These are phyloP conservation scores for Saccostrea cuccullata DNA, from an alignment of 1,140 invertebrate genomes.

Conservation along the genomic window DNA sequence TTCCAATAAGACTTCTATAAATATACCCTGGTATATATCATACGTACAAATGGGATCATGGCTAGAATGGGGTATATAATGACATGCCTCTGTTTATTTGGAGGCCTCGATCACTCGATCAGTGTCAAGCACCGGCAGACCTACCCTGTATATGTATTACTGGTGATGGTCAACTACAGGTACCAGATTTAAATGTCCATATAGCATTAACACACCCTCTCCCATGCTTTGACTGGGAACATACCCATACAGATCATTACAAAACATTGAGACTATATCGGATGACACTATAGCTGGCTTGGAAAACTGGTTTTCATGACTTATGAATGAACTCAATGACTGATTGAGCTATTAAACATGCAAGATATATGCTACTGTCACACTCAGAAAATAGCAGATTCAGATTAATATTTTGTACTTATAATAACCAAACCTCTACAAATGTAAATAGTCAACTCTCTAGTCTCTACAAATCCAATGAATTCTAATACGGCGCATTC, in stretches of 20 bases:
- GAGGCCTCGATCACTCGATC: neutral
- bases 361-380: too few relatives aligned
- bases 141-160: neutral
- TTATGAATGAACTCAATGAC: neutral
- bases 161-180: slow-evolving; percentile 29
- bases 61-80: neutral
- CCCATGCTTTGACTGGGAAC: neutral
- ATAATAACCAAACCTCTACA: too few relatives aligned
- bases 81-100: slow-evolving; percentile 21
- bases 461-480: too few relatives aligned
- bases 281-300: neutral
- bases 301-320: neutral
- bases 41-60: neutral
- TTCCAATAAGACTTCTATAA: neutral
- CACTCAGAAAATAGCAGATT: too few relatives aligned
- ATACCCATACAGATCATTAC: neutral
- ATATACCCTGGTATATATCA: too few relatives aligned
- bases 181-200: slow-evolving; percentile 8
- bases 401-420: too few relatives aligned
- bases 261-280: neutral
- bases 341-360: neutral
- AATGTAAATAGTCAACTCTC: too few relatives aligned
- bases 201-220: neutral
- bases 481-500: too few relatives aligned
- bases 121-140: neutral